phyloP scores from a whole-genome alignment of 1,140 invertebrate species.

The Saccostrea cuccullata region DNA sequence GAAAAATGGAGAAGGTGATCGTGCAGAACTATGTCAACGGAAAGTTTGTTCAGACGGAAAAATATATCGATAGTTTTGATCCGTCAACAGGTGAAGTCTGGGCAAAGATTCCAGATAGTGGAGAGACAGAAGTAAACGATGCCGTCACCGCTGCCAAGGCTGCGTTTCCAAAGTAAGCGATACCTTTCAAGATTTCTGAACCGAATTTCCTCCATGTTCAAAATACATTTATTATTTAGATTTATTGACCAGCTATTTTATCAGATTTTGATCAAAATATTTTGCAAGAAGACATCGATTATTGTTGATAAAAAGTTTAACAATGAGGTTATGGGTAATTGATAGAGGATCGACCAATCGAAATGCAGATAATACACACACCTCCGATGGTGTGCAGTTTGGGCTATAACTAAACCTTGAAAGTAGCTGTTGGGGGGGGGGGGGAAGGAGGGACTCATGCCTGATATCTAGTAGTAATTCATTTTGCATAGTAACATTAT shows the following conservation, averaged over 20 bases:
- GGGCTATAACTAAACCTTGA: too few relatives aligned
- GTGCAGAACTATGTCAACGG: slow-evolving; percentile 80
- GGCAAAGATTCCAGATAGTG: slow-evolving; percentile 80
- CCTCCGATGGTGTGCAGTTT: not conserved
- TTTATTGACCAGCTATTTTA: too few relatives aligned
- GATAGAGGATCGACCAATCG: not conserved
- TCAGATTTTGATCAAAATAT: not conserved
- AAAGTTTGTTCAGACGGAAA: slow-evolving; percentile 72
- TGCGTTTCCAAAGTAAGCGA: slow-evolving; percentile 69
- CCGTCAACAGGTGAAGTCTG: slow-evolving; percentile 81
- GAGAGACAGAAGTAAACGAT: slow-evolving; percentile 73
- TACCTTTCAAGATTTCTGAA: not conserved
- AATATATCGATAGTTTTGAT: slow-evolving; percentile 79
- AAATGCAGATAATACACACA: not conserved
- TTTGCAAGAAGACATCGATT: too few relatives aligned
- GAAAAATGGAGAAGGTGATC: slow-evolving; percentile 22
- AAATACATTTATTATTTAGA: not conserved
- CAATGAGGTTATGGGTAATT: not conserved
- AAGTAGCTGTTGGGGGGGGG: too few relatives aligned
- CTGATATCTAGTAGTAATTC: too few relatives aligned
- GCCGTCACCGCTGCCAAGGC: slow-evolving; percentile 78
- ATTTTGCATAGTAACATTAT: too few relatives aligned
- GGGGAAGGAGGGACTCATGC: too few relatives aligned
- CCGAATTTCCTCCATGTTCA: not conserved
- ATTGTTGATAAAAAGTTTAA: not conserved